A percentile compares a stretch with the other conserved stretches of the same genome.
phyloP scores from a whole-genome alignment of 2,113 vertebrate genomes.

The Indri indri region DNA sequence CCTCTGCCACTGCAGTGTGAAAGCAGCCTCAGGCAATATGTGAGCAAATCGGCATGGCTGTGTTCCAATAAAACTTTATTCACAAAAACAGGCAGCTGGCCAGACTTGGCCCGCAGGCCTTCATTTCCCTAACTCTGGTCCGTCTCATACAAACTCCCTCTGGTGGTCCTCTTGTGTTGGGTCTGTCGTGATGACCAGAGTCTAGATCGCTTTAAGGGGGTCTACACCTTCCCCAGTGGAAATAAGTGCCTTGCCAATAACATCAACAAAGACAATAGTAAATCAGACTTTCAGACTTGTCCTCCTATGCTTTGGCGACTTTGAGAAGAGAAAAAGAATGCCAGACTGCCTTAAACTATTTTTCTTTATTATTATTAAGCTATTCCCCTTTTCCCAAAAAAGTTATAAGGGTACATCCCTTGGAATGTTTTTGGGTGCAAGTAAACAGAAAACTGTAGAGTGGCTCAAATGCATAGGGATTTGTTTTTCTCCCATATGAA shows the following conservation, averaged over 20 bases:
- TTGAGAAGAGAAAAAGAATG: not conserved
- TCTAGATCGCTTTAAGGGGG: not conserved
- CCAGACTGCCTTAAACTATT: not conserved
- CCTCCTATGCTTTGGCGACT: not conserved
- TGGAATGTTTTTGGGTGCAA: not conserved
- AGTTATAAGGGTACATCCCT: not conserved
- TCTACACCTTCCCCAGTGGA: not conserved
- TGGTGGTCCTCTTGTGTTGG: not conserved
- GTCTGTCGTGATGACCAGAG: not conserved
- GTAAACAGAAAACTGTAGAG: not conserved
- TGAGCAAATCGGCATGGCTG: not conserved
- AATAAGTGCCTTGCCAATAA: not conserved
- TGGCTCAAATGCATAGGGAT: not conserved
- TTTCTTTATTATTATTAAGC: not conserved
- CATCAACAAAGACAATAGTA: not conserved
- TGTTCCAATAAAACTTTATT: not conserved
- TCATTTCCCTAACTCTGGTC: not conserved
- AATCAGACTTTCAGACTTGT: not conserved
- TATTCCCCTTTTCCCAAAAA: not conserved
- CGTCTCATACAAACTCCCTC: not conserved
- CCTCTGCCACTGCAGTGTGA: fast-evolving
- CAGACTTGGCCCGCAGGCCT: not conserved
- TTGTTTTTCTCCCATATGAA: not conserved
- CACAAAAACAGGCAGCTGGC: not conserved
- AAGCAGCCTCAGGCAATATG: not conserved